Percentiles rank a stretch among this genome's conserved stretches.
Evolutionary conservation across 2,888 invertebrate genomes (phyloP).

Genomic region (Hermodice carunculata): DNA sequence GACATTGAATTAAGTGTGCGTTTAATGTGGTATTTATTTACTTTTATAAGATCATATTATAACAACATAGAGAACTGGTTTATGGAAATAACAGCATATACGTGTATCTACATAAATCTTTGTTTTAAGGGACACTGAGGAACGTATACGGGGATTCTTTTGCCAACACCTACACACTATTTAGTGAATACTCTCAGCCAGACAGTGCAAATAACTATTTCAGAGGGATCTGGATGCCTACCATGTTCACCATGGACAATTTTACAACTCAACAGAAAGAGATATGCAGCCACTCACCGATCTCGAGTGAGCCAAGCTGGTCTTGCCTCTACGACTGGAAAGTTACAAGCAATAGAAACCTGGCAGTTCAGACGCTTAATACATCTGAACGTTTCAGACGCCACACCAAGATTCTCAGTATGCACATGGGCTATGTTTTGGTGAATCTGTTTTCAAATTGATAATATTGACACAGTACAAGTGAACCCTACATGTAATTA

Average conservation of each 20-base stretch:
- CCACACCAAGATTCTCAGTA: too few relatives aligned
- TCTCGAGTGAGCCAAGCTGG: background rate
- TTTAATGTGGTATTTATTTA: too few relatives aligned
- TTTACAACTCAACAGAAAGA: background rate
- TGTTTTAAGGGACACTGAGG: constrained; percentile 3
- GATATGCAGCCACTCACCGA: background rate
- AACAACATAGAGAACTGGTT: too few relatives aligned
- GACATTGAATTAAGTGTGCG: too few relatives aligned
- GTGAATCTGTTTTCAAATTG: too few relatives aligned
- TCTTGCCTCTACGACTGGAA: background rate
- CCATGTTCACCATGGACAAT: background rate
- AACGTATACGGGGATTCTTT: background rate
- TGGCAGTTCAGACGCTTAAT: background rate
- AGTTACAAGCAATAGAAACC: background rate
- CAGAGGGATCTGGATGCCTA: background rate
- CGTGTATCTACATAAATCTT: too few relatives aligned
- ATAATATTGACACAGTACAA: too few relatives aligned
- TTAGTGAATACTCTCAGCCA: background rate
- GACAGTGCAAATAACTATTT: constrained; percentile 9
- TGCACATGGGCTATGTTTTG: too few relatives aligned
- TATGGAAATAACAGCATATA: too few relatives aligned
- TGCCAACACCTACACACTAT: constrained; percentile 3
- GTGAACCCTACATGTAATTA: too few relatives aligned
- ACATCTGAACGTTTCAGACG: too few relatives aligned
- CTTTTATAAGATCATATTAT: too few relatives aligned